A percentile compares a stretch with the other conserved stretches of the same genome.
phyloP scores from a whole-genome alignment of 1,140 invertebrate genomes.

The Ptiloglossa arizonensis region DNA sequence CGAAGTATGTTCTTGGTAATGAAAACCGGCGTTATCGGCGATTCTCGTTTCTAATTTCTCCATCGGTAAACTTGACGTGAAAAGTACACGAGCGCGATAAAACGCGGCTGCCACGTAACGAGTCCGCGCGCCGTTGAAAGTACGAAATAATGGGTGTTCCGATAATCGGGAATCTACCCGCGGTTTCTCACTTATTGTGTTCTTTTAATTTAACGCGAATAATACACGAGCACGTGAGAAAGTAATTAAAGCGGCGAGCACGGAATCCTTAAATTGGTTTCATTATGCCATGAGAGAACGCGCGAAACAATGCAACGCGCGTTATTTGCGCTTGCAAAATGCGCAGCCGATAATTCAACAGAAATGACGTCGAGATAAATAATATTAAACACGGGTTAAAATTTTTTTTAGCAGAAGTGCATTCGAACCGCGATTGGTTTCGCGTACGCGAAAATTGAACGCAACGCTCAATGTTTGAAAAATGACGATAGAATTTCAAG shows the following conservation, averaged over 20 bases:
- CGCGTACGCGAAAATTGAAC: background rate
- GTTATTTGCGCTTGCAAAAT: slow-evolving; percentile 6
- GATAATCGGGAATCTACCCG: slow-evolving; percentile 16
- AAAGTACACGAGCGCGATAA: slow-evolving; percentile 17
- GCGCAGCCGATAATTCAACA: slow-evolving; percentile 5
- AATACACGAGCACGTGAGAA: slow-evolving; percentile 22
- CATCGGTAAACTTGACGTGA: background rate
- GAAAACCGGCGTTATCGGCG: background rate
- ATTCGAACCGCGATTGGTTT: background rate
- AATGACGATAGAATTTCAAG: no score
- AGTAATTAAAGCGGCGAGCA: slow-evolving; percentile 25
- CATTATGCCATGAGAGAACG: background rate
- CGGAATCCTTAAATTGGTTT: slow-evolving; percentile 35
- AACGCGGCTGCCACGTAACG: slow-evolving; percentile 5
- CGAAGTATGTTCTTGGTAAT: background rate
- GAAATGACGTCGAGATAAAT: background rate
- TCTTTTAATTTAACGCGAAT: slow-evolving; percentile 31
- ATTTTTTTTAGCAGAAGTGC: background rate
- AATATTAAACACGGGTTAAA: background rate
- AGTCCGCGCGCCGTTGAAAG: background rate
- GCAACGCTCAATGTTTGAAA: background rate
- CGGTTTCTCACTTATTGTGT: slow-evolving; percentile 22
- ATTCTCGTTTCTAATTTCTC: background rate
- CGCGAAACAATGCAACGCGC: background rate
- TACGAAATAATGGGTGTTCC: slow-evolving; percentile 18